Percentiles rank a stretch among this genome's conserved stretches.
phyloP scores from a whole-genome alignment of 2,113 vertebrate genomes.

The Hyla sarda region DNA sequence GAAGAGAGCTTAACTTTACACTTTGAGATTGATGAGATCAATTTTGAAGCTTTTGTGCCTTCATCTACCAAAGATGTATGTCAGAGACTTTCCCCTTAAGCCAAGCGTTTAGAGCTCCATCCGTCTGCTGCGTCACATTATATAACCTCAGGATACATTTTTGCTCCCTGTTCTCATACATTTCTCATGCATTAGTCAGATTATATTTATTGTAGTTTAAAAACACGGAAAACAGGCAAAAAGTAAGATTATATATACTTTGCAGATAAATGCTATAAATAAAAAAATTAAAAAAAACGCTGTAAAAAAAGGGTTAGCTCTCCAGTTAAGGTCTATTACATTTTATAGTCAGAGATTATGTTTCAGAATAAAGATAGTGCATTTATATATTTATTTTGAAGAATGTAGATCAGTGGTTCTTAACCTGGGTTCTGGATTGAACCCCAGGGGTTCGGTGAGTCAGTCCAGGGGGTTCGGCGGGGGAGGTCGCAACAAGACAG shows the following conservation, averaged over 20 bases:
- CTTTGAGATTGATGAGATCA: slow-evolving; percentile 67
- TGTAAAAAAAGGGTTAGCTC: too few relatives aligned
- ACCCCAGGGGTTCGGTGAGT: too few relatives aligned
- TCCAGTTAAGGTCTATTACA: too few relatives aligned
- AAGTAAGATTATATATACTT: not conserved
- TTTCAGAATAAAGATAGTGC: too few relatives aligned
- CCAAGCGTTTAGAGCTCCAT: slow-evolving; percentile 65
- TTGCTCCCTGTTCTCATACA: slow-evolving; percentile 41
- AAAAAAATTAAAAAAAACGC: not conserved
- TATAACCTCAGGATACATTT: slow-evolving; percentile 61
- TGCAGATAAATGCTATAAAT: not conserved
- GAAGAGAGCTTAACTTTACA: slow-evolving; percentile 53
- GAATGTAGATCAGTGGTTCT: too few relatives aligned
- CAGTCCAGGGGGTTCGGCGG: too few relatives aligned
- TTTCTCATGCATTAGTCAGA: slow-evolving; percentile 57
- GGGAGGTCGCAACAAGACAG: too few relatives aligned
- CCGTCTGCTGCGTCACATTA: slow-evolving; percentile 62
- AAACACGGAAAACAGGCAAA: not conserved
- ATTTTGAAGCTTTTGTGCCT: slow-evolving; percentile 69
- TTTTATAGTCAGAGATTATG: too few relatives aligned
- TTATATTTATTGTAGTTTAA: slow-evolving; percentile 24
- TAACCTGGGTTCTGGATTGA: too few relatives aligned
- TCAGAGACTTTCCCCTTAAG: slow-evolving; percentile 61
- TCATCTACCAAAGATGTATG: slow-evolving; percentile 60
- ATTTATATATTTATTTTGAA: too few relatives aligned